Evolutionary conservation across 2,113 vertebrate species (phyloP).

Genomic region (Oceanodroma tethys): DNA sequence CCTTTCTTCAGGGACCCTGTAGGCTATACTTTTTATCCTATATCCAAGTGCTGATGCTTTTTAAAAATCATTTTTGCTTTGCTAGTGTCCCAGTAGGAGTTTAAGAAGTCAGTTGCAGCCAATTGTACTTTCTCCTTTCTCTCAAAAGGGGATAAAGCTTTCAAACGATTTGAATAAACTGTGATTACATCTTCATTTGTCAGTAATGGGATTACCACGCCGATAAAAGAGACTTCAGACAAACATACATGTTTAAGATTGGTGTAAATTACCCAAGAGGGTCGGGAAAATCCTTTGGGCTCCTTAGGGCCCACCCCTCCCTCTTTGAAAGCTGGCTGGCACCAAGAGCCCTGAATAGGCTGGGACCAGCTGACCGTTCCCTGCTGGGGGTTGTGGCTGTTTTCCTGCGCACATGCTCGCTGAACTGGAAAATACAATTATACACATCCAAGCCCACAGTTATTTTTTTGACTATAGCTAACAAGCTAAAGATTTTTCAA

Average conservation of each 20-base stretch:
- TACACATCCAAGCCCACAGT: slow-evolving; percentile 71
- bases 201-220: slow-evolving; percentile 86
- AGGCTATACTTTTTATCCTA: background rate
- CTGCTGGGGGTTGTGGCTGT: slow-evolving; percentile 55
- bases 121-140: slow-evolving; percentile 67
- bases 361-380: slow-evolving; percentile 66
- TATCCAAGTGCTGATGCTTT: background rate
- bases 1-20: background rate
- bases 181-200: slow-evolving; percentile 87
- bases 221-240: slow-evolving; percentile 72
- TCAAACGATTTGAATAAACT: slow-evolving; percentile 76
- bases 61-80: background rate
- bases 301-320: slow-evolving; percentile 14
- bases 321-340: slow-evolving; percentile 45
- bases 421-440: slow-evolving; percentile 85
- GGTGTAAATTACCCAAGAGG: slow-evolving; percentile 78
- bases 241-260: slow-evolving; percentile 76
- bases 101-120: slow-evolving; percentile 72
- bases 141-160: slow-evolving; percentile 73
- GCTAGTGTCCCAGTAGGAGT: slow-evolving; percentile 54
- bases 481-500: slow-evolving; percentile 75
- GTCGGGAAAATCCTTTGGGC: slow-evolving; percentile 46
- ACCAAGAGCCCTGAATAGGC: slow-evolving; percentile 64
- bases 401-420: slow-evolving; percentile 50
- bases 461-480: slow-evolving; percentile 61